Conservation (phyloP, 2,888 invertebrate genomes). For the Chorisops tibialis region DNA sequence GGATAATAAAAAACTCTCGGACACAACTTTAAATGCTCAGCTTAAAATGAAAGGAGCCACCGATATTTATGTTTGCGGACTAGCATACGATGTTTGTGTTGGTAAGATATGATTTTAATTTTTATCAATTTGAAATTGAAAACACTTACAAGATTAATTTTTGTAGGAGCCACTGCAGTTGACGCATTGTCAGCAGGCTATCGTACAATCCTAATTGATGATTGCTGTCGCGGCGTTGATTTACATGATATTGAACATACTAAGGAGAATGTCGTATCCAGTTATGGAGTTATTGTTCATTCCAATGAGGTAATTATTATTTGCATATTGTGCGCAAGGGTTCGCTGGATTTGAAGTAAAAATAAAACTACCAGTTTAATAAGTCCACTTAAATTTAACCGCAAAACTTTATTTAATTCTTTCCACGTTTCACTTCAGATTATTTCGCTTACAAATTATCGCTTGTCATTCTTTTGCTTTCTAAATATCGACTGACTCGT, state of each 20-base stretch:
- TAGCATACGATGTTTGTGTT: constrained; percentile 95
- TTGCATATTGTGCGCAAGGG: too few species aligned
- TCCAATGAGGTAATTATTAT: constrained; percentile 62
- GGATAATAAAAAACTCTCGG: constrained; percentile 91
- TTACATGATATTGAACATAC: constrained; percentile 79
- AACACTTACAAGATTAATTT: neutral
- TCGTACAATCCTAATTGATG: constrained; percentile 83
- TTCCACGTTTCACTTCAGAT: too few species aligned
- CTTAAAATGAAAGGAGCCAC: constrained; percentile 76
- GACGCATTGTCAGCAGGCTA: constrained; percentile 90
- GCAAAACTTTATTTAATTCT: too few species aligned
- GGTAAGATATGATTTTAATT: constrained; percentile 53
- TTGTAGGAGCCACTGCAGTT: constrained; percentile 75
- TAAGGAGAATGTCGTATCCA: constrained; percentile 68
- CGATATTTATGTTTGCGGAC: constrained; percentile 90
- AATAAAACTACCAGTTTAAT: too few species aligned
- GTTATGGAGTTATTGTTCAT: constrained; percentile 77
- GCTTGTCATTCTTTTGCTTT: too few species aligned
- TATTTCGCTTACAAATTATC: too few species aligned
- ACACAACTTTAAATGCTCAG: constrained; percentile 79
- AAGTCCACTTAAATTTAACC: too few species aligned
- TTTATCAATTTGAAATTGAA: neutral
- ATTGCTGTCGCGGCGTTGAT: constrained; percentile 87
- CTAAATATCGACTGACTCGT: too few species aligned
- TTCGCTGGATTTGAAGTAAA: too few species aligned